A percentile compares a stretch with the other conserved stretches of the same genome.
Conservation (phyloP, 2,113 vertebrate species). For the Formicarius rufipectus region DNA sequence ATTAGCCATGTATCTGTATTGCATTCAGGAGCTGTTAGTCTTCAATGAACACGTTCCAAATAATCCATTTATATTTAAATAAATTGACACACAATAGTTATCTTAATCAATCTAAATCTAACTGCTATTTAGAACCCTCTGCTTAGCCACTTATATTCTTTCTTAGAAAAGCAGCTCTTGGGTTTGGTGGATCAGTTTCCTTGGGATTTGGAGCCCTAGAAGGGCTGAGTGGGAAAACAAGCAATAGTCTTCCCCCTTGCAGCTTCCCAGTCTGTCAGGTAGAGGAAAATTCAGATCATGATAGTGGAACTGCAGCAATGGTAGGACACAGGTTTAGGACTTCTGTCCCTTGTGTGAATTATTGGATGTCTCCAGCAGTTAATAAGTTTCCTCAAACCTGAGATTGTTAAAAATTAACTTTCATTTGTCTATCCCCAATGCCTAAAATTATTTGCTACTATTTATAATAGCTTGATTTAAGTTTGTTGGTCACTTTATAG, state of each 20-base stretch:
- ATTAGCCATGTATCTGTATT: slow-evolving; percentile 37
- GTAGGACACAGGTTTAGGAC: background rate
- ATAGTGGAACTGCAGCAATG: too few species aligned
- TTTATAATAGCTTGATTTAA: background rate
- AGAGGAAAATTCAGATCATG: background rate
- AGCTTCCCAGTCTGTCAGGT: background rate
- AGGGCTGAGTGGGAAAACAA: background rate
- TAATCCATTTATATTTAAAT: slow-evolving; percentile 54
- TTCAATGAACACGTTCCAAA: slow-evolving; percentile 42
- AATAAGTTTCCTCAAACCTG: background rate
- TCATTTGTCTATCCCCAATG: background rate
- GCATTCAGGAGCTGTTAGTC: slow-evolving; percentile 36
- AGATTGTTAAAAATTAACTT: background rate
- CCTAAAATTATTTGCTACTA: background rate
- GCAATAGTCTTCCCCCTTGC: background rate
- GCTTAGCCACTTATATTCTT: background rate
- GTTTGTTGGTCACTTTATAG: background rate
- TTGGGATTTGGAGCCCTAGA: background rate
- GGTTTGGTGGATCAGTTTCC: background rate
- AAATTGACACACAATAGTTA: background rate
- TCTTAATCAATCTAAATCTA: slow-evolving; percentile 41
- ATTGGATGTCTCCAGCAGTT: background rate
- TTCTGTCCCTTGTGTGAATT: background rate
- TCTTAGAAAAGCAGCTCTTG: background rate
- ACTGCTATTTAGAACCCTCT: background rate